Evolutionary conservation across 1,140 invertebrate genomes (phyloP).

Genomic region (Atta texana): DNA sequence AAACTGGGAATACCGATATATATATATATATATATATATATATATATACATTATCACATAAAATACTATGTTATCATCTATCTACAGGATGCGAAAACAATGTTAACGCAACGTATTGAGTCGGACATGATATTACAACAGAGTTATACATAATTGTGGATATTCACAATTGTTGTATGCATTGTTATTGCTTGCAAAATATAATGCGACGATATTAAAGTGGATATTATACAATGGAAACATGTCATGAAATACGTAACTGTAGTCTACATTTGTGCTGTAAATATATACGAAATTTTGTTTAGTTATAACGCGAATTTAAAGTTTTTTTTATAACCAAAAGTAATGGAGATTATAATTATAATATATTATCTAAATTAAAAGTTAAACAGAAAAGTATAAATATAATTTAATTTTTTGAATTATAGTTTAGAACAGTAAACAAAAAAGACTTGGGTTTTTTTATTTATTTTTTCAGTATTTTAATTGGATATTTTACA

Average conservation of each 20-base stretch:
- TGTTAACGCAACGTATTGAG: background rate
- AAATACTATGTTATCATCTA: background rate
- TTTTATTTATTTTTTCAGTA: background rate
- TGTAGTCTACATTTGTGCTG: background rate
- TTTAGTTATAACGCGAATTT: background rate
- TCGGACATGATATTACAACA: background rate
- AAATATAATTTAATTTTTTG: too few species aligned
- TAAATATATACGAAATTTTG: background rate
- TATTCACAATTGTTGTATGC: background rate
- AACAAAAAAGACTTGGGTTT: background rate
- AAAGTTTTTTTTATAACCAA: background rate
- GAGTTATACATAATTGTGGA: slow-evolving; percentile 15
- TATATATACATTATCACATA: background rate
- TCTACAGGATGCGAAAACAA: background rate
- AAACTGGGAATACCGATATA: background rate
- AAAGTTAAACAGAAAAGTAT: background rate
- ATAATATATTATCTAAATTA: background rate
- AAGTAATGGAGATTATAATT: background rate
- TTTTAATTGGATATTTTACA: background rate
- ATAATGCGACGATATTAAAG: background rate
- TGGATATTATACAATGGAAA: background rate
- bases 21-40: background rate
- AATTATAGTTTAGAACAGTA: too few species aligned
- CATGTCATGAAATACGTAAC: background rate
- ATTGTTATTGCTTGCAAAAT: slow-evolving; percentile 11